Percentiles rank a stretch among this genome's conserved stretches.
These are phyloP conservation scores for Habropoda laboriosa DNA, from an alignment of 1,140 invertebrate genomes.

Conservation along the genomic window DNA sequence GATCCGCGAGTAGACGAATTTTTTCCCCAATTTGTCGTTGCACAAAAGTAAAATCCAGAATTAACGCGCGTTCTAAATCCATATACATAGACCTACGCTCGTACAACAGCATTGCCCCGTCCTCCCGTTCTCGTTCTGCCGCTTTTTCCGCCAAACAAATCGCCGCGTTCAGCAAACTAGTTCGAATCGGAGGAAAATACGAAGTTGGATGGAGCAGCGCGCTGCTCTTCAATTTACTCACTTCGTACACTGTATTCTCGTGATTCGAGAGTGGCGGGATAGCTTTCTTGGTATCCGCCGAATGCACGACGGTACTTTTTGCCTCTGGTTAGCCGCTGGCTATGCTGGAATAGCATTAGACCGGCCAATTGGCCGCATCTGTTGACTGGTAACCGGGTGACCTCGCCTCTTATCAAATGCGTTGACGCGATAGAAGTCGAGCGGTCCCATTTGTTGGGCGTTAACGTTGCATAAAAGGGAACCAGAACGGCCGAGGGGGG, in stretches of 20 bases:
- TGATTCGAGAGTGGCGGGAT: no score
- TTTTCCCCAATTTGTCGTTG: background rate
- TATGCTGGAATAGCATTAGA: constrained; percentile 50
- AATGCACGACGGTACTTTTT: background rate
- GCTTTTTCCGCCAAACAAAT: constrained; percentile 7
- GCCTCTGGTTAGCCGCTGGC: background rate
- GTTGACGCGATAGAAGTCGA: constrained; percentile 72
- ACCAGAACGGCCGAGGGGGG: constrained; percentile 14
- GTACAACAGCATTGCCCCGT: background rate
- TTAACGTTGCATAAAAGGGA: constrained; percentile 55
- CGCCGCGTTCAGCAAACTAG: background rate
- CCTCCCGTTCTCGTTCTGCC: background rate
- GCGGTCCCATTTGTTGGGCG: constrained; percentile 68
- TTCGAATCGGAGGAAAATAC: constrained; percentile 2
- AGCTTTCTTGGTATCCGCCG: background rate
- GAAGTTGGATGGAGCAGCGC: background rate
- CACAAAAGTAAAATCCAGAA: background rate
- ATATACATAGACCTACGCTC: background rate
- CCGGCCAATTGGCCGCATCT: constrained; percentile 68
- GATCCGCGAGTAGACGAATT: background rate
- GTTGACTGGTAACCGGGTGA: constrained; percentile 71
- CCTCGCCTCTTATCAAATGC: constrained; percentile 74
- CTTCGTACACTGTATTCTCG: background rate
- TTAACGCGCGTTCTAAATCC: background rate
- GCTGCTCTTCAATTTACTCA: constrained; percentile 4